Base-by-base conservation (phyloP, 2,888 invertebrate genomes). In the Portevinia maculata region DNA sequence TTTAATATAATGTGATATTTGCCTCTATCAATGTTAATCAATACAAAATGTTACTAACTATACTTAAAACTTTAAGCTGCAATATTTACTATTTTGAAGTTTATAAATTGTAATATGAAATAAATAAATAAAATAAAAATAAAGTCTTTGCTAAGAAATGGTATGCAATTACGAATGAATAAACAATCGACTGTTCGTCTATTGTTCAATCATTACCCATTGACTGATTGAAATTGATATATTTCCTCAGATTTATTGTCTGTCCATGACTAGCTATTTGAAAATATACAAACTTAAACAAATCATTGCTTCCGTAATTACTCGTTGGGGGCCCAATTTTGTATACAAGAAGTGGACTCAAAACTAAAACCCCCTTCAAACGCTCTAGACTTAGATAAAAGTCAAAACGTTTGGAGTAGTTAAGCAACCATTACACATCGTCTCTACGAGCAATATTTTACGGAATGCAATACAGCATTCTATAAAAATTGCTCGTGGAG, bases 321-420 rank as follows among this genome's bases (percentile, higher is more conserved):
- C 59, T 44, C 44, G 44, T 50, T 28, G 21, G n/a, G 17, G 37
- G 48, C 50, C 37, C 62, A 50, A 64, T 64, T 64, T 44, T 37
- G 62, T 48, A 64, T 50, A 15, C n/a, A 37, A 37, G 1, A 24
- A 24, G 5, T 5, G 5, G 5, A 34, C 44, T 44, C 9, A 60
- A 21, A 30, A 21, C n/a, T 37, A 46, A 15, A 17, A 46, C 11
- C 17, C 32, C 34, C 21, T 11, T 15, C 62, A 34, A 7, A 34
- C 9, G 15, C 13, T 39, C 11, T 64, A 2, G 24, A 39, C 50
- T 64, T 64, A 39, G 30, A 64, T 28, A 32, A 30, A 19, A 30
- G 32, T 21, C 13, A 13, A 46, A 46, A 46, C 4, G 1, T n/a
- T 19, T 21, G 1, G 6, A 28, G 34, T 64, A 39, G 50, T 50